Evolutionary conservation across 1,140 invertebrate genomes (phyloP), one percentile per base, ranked within the genome.

Genomic region (Capitella teleta): DNA sequence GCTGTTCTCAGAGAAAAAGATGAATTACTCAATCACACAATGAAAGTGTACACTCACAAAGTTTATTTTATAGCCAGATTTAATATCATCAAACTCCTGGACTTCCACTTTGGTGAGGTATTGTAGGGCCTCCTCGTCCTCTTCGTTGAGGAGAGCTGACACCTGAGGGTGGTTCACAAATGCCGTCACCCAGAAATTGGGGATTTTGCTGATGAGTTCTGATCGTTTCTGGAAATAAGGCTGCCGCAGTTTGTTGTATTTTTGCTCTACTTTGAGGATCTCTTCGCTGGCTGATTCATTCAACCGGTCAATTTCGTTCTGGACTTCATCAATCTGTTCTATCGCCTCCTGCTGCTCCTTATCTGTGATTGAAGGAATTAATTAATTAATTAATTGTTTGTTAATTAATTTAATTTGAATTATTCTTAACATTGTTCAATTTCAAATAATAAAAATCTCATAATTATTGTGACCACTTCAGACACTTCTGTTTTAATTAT

Each of bases 121-220:
- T 61, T 87, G 83, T 47, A 92, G 72, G 48, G 84, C 85, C 66
- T 89, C 85, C 66, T 92, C 86, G 67, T 92, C 88, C 46, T 87
- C 84, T 64, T 87, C 85, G 60, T 84, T 82, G 48, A 93, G 73
- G 60, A 90, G 79, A 38, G 82, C 79, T 51, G 84, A 85, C 58
- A 91, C 80, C 76, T 87, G 84, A 55, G 87, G 86, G 76, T 92
- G 87, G 72, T 91, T 92, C 44, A 88, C 83, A 75, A 92, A 87
- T 83, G 85, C 83, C 51, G 85, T 90, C 18, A 89, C 79, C 89
- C 88, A 93, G 67, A 92, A 93, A 65, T 91, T 87, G 24, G 85
- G 85, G 64, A 93, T 89, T 67, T 83, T 84, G 58, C 82, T 80
- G 57, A 92, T 88, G 56, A 90, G 79, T 59, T 85, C 82, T 57